Conservation (phyloP, 1,140 invertebrate genomes). For the Drosophila guanche region DNA sequence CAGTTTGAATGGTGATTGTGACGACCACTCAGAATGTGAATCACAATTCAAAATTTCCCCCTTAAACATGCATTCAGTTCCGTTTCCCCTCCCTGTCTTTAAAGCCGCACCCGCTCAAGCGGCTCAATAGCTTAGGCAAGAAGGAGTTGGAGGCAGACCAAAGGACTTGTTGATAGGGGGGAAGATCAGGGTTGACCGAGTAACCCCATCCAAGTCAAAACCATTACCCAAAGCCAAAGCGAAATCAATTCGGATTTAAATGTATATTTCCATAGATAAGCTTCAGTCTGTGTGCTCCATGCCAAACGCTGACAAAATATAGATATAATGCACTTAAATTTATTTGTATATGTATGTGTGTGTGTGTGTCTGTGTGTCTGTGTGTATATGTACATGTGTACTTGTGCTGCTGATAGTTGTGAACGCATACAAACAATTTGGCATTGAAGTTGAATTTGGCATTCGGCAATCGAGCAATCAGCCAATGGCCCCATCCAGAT, state of each 20-base stretch:
- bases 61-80: too few species aligned
- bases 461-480: slow-evolving; percentile 43
- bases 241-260: slow-evolving; percentile 73
- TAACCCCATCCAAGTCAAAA: background rate
- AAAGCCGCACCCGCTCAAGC: slow-evolving; percentile 26
- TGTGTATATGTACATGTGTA: too few species aligned
- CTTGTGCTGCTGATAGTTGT: slow-evolving; percentile 54
- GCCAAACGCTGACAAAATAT: slow-evolving; percentile 21
- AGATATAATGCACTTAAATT: slow-evolving; percentile 66
- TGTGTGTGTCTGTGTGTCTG: too few species aligned
- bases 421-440: slow-evolving; percentile 59
- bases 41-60: slow-evolving; percentile 1
- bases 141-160: background rate
- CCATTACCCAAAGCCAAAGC: slow-evolving; percentile 17
- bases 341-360: slow-evolving; percentile 11
- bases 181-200: slow-evolving; percentile 56
- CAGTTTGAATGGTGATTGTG: slow-evolving; percentile 42
- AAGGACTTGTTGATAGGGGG: slow-evolving; percentile 62
- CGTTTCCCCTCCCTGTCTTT: background rate
- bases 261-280: slow-evolving; percentile 63
- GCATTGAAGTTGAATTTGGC: slow-evolving; percentile 39
- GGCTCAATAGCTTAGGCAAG: slow-evolving; percentile 59
- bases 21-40: slow-evolving; percentile 6
- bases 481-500: slow-evolving; percentile 26
- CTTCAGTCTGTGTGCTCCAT: slow-evolving; percentile 5